These are phyloP conservation scores for Lacerta bilineata DNA, from an alignment of 2,797 vertebrate species.

Conservation along the genomic window DNA sequence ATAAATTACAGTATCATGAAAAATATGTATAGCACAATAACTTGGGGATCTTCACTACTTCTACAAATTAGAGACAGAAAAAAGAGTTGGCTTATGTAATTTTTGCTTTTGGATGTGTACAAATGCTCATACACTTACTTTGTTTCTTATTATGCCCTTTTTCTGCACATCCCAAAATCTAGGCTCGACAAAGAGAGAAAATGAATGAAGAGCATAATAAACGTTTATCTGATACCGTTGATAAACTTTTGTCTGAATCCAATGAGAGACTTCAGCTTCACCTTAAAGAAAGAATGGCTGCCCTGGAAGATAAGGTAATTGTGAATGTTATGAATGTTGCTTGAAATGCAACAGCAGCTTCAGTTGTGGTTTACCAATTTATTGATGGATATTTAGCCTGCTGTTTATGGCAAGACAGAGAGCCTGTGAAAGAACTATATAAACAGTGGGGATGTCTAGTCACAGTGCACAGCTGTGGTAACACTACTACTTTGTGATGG, in stretches of 20 bases:
- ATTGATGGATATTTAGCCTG: neutral
- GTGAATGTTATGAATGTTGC: neutral
- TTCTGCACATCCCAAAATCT: neutral
- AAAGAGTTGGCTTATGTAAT: neutral
- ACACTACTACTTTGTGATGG: neutral
- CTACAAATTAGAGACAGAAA: neutral
- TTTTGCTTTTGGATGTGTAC: neutral
- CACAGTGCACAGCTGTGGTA: neutral
- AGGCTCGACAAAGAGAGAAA: conserved; percentile 96
- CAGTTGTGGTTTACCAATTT: neutral
- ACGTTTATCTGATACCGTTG: conserved; percentile 95
- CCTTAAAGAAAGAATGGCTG: conserved; percentile 97
- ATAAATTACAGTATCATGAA: neutral
- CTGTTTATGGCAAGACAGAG: neutral
- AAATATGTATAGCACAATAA: neutral
- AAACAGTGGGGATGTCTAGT: neutral
- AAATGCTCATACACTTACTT: neutral
- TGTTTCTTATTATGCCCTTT: neutral
- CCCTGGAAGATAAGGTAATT: conserved; percentile 94
- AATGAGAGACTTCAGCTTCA: conserved; percentile 97
- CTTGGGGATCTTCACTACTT: neutral
- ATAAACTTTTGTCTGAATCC: conserved; percentile 95
- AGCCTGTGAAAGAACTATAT: neutral
- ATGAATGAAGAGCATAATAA: conserved; percentile 99
- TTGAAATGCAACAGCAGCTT: neutral